phyloP scores from a whole-genome alignment of 2,113 vertebrate genomes.

The Alethe castanea region DNA sequence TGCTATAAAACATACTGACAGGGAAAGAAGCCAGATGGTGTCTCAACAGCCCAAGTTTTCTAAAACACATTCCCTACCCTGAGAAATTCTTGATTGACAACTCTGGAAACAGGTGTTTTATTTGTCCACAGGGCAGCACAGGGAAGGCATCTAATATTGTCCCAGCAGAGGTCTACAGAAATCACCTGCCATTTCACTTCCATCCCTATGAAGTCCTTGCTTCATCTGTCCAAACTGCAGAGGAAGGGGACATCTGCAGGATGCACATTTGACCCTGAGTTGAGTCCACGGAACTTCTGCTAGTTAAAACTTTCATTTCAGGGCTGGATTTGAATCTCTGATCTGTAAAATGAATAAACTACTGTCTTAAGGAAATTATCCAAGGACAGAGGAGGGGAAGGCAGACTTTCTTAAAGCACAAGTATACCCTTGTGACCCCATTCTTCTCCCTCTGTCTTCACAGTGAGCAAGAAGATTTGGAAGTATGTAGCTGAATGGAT shows the following conservation, averaged over 20 bases:
- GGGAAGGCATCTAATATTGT: neutral
- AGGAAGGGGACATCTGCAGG: neutral
- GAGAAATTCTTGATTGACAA: conserved; percentile 47
- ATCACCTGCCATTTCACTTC: neutral
- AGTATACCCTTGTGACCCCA: neutral
- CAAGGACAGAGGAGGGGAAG: neutral
- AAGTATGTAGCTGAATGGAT: neutral
- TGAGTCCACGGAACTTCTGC: neutral
- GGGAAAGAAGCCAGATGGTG: conserved; percentile 62
- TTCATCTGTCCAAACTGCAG: neutral
- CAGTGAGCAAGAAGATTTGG: neutral
- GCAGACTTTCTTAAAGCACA: neutral
- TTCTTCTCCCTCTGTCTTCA: neutral
- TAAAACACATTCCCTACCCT: conserved; percentile 55
- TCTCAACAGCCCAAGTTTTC: conserved; percentile 51
- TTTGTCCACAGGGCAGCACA: neutral
- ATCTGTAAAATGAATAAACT: neutral
- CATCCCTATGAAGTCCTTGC: neutral
- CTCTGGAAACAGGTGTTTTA: neutral
- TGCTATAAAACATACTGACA: neutral
- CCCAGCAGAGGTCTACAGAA: neutral
- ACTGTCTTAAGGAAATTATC: neutral
- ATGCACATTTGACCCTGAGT: neutral
- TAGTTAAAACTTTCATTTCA: neutral
- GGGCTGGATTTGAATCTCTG: neutral